phyloP scores from a whole-genome alignment of 92 coral and sea anemone genomes.

The Palythoa caribaeorum region DNA sequence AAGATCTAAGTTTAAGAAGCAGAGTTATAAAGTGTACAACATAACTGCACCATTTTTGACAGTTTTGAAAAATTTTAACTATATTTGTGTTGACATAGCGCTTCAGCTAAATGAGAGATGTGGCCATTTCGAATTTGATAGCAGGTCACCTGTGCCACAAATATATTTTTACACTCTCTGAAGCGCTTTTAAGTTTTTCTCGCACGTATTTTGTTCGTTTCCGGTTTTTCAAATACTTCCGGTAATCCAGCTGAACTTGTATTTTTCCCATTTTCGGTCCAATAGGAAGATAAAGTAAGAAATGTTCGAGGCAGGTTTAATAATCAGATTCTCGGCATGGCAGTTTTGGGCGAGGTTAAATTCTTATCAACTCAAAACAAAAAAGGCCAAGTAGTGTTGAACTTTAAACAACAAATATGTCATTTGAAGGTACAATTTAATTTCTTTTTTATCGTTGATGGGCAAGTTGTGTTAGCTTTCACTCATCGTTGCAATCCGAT shows the following conservation, averaged over 20 bases:
- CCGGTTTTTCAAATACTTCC: conserved; percentile 30
- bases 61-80: not conserved
- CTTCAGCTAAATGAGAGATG: not conserved
- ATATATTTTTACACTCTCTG: not conserved
- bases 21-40: not conserved
- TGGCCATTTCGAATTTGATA: not conserved
- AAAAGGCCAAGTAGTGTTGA: not conserved
- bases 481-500: conserved; percentile 34
- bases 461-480: not conserved
- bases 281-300: not conserved
- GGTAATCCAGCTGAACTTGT: conserved; percentile 36
- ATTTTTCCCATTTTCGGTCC: not conserved
- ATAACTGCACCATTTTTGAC: not conserved
- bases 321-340: conserved; percentile 33
- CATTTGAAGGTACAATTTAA: not conserved
- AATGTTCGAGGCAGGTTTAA: conserved; percentile 12
- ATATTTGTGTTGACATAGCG: not conserved
- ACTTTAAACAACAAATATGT: not conserved
- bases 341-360: conserved; percentile 40
- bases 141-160: conserved; percentile 25
- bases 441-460: not conserved
- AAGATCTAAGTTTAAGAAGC: not conserved
- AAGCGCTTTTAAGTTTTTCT: not conserved
- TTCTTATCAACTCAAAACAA: conserved; percentile 39
- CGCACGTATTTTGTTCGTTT: conserved; percentile 1